Evolutionary conservation across 2,113 vertebrate genomes (phyloP).

Genomic region (Himantopus leucocephalus): DNA sequence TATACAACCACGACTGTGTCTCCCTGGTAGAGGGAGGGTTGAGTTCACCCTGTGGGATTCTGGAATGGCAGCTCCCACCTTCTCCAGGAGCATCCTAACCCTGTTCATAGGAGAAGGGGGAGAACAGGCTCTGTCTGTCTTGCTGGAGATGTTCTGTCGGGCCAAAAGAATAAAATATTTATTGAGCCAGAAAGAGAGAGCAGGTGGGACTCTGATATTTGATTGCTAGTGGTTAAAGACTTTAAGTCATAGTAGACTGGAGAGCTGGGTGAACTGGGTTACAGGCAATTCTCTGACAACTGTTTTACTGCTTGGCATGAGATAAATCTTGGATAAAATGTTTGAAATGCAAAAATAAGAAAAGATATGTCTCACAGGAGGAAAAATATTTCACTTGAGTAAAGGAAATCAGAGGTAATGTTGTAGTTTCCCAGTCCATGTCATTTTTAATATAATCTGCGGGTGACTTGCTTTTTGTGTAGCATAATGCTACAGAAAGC

Average conservation of each 20-base stretch:
- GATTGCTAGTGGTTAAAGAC: neutral
- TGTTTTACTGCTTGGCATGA: neutral
- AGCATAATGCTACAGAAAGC: neutral
- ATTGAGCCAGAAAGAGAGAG: neutral
- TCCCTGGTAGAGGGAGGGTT: neutral
- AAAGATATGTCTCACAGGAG: conserved; percentile 29
- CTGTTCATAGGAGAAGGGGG: neutral
- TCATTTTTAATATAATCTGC: neutral
- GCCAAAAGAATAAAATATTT: neutral
- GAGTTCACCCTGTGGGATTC: neutral
- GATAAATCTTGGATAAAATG: neutral
- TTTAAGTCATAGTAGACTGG: neutral
- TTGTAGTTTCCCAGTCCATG: neutral
- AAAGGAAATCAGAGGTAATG: conserved; percentile 14
- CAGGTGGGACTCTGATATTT: neutral
- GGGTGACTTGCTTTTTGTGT: neutral
- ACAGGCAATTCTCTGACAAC: neutral
- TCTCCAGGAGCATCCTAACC: neutral
- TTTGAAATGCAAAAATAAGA: neutral
- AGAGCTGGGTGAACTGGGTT: neutral
- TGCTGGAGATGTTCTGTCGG: neutral
- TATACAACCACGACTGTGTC: neutral
- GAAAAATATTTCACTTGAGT: neutral
- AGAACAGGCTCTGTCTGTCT: neutral
- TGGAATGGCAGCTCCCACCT: neutral